Percentiles rank a stretch among this genome's conserved stretches.
These are phyloP conservation scores for Campopleginae sp. DNA, from an alignment of 2,888 invertebrate genomes.

Conservation along the genomic window DNA sequence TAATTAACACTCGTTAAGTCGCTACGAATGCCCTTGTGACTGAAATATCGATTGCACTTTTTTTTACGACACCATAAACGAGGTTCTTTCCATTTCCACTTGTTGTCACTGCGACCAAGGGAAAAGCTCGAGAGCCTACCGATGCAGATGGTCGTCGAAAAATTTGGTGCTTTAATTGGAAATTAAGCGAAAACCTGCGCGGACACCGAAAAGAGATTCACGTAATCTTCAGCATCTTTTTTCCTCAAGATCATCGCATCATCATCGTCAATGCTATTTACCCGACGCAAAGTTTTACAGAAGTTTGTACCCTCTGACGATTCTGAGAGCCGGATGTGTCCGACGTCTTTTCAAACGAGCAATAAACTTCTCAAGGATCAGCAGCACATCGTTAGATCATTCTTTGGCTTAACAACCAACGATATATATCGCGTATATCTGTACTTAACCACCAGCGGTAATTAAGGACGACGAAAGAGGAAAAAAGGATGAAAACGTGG, in stretches of 20 bases:
- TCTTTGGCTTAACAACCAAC: constrained; percentile 34
- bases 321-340: constrained; percentile 15
- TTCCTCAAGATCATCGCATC: not conserved
- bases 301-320: not conserved
- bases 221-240: not conserved
- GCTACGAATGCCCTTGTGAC: not conserved
- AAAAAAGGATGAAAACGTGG: constrained; percentile 23
- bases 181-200: too few species aligned
- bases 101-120: not conserved
- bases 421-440: not conserved
- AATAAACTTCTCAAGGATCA: constrained; percentile 20
- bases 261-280: too few species aligned
- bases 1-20: not conserved
- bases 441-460: not conserved
- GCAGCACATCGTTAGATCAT: constrained; percentile 22
- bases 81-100: not conserved
- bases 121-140: not conserved
- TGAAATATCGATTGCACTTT: not conserved
- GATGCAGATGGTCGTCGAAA: too few species aligned
- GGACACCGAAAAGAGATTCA: too few species aligned
- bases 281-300: not conserved
- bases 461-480: constrained; percentile 40
- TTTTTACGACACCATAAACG: not conserved
- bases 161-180: too few species aligned
- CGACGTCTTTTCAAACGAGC: constrained; percentile 13